Conservation (phyloP, 2,888 invertebrate genomes). For the Arge pagana region DNA sequence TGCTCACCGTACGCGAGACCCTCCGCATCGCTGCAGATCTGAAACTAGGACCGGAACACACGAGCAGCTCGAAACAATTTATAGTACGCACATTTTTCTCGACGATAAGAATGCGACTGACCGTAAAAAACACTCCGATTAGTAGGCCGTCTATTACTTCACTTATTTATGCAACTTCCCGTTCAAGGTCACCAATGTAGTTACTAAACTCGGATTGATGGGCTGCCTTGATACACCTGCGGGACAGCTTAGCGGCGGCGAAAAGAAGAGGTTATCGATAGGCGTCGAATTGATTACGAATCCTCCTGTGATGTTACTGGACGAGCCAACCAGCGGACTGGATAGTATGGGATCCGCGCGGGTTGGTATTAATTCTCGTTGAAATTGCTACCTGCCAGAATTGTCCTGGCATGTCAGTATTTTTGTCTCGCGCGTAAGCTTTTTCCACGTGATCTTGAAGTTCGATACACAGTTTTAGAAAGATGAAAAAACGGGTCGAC, state of each 20-base stretch:
- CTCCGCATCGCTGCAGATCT: conserved; percentile 64
- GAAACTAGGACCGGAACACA: conserved; percentile 55
- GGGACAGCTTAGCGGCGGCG: conserved; percentile 64
- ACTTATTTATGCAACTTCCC: too few species aligned
- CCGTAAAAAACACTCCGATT: neutral
- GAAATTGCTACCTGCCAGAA: neutral
- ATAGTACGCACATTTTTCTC: conserved; percentile 29
- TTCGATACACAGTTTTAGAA: too few species aligned
- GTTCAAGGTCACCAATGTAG: conserved; percentile 61
- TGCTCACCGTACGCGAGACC: conserved; percentile 63
- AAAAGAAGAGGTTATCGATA: conserved; percentile 65
- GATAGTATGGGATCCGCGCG: conserved; percentile 73
- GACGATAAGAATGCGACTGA: neutral
- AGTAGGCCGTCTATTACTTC: too few species aligned
- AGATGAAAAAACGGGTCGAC: too few species aligned
- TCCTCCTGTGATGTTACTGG: conserved; percentile 66
- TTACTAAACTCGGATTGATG: conserved; percentile 60
- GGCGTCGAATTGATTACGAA: conserved; percentile 67
- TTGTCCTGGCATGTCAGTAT: neutral
- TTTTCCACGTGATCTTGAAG: too few species aligned
- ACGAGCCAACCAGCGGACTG: conserved; percentile 68
- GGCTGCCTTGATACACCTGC: conserved; percentile 61
- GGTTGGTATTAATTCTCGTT: conserved; percentile 47
- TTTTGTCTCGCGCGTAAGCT: neutral
- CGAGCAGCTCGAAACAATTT: conserved; percentile 31